phyloP scores from a whole-genome alignment of 2,888 invertebrate species.

The Osedax frankpressi region DNA sequence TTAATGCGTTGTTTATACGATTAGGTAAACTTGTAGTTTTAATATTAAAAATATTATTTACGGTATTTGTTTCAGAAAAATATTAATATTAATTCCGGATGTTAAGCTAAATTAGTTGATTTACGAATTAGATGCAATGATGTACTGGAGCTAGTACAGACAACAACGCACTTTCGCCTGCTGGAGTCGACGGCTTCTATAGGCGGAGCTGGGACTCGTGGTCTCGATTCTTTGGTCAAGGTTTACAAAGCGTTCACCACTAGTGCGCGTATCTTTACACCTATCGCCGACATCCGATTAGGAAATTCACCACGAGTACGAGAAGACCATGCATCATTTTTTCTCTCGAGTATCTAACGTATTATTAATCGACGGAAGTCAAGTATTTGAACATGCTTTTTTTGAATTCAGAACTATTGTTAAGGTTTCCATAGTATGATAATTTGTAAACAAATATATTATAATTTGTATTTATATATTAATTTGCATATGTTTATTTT shows the following conservation, averaged over 20 bases:
- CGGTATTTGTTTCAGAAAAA: too few species aligned
- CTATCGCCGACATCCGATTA: too few species aligned
- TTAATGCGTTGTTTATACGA: too few species aligned
- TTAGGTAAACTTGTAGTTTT: too few species aligned
- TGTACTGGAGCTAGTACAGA: slow-evolving; percentile 45
- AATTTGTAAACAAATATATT: slow-evolving; percentile 6
- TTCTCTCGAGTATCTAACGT: slow-evolving; percentile 35
- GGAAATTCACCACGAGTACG: slow-evolving; percentile 42
- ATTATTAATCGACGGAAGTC: slow-evolving; percentile 40
- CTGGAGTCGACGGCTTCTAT: slow-evolving; percentile 43
- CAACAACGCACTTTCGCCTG: slow-evolving; percentile 43
- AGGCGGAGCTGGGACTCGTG: slow-evolving; percentile 43
- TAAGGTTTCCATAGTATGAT: slow-evolving; percentile 34
- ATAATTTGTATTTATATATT: too few species aligned
- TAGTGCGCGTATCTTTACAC: neutral
- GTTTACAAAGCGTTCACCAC: neutral
- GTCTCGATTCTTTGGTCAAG: slow-evolving; percentile 42
- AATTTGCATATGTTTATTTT: too few species aligned
- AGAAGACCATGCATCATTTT: slow-evolving; percentile 39
- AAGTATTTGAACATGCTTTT: slow-evolving; percentile 44
- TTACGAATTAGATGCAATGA: slow-evolving; percentile 40
- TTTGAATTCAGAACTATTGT: slow-evolving; percentile 43
- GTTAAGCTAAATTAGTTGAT: too few species aligned
- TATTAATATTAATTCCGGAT: too few species aligned
- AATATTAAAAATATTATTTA: too few species aligned